Evolutionary conservation across 2,888 invertebrate species (phyloP).

Genomic region (Thereva unica): DNA sequence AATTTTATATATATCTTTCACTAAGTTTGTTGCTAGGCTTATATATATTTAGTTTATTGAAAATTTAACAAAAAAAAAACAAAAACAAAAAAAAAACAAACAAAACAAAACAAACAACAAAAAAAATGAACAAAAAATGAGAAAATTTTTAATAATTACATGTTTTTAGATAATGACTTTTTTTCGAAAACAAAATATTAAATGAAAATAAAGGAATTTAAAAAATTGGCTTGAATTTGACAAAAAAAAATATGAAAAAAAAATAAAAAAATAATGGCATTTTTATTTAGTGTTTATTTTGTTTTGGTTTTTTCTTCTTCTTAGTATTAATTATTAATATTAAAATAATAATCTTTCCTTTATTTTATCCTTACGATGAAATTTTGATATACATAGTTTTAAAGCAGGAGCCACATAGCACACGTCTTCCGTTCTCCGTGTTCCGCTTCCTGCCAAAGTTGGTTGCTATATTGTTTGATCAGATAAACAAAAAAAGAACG

Average conservation of each 20-base stretch:
- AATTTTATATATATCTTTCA: slow-evolving; percentile 26
- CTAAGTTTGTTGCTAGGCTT: slow-evolving; percentile 36
- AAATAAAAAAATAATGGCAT: background rate
- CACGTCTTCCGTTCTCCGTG: no score
- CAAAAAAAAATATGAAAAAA: slow-evolving; percentile 30
- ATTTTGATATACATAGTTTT: no score
- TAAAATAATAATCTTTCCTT: no score
- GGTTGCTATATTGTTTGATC: no score
- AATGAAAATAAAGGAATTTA: slow-evolving; percentile 34
- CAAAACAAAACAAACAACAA: background rate
- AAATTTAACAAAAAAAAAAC: background rate
- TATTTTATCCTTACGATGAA: no score
- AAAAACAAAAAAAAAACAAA: background rate
- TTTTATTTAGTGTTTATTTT: no score
- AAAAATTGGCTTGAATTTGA: slow-evolving; percentile 34
- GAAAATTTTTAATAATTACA: slow-evolving; percentile 31
- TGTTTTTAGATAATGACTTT: slow-evolving; percentile 28
- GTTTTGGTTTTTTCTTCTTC: no score
- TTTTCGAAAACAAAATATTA: slow-evolving; percentile 31
- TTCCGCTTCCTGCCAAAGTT: no score
- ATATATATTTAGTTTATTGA: slow-evolving; percentile 27
- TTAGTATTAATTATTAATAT: no score
- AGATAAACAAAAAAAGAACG: no score
- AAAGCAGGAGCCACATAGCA: no score
- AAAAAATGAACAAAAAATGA: background rate